A percentile compares a stretch with the other conserved stretches of the same genome.
These are phyloP conservation scores for Aleiodes sp. DNA, from an alignment of 1,140 invertebrate species.

Conservation along the genomic window DNA sequence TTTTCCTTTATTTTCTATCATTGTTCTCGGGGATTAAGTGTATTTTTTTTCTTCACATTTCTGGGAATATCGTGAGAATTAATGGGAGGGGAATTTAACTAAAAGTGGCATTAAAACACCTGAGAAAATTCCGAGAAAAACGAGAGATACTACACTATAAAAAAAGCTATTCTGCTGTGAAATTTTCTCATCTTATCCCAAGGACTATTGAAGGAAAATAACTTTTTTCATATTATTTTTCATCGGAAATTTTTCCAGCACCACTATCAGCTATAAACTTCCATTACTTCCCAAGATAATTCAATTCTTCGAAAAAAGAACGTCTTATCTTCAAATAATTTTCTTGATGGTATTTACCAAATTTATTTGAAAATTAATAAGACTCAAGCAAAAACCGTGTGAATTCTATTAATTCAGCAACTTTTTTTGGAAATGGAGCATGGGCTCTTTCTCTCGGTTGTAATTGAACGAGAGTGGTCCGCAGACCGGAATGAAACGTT, in stretches of 20 bases:
- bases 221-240: background rate
- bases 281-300: too few relatives aligned
- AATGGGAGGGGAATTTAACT: too few relatives aligned
- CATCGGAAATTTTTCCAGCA: too few relatives aligned
- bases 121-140: too few relatives aligned
- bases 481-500: constrained; percentile 12
- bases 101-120: background rate
- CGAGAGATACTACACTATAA: too few relatives aligned
- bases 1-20: too few relatives aligned
- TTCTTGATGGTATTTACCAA: too few relatives aligned
- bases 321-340: too few relatives aligned
- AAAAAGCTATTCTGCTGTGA: background rate
- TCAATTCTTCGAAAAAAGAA: too few relatives aligned
- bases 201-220: background rate
- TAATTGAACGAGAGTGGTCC: constrained; percentile 11
- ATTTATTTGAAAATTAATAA: too few relatives aligned
- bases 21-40: background rate
- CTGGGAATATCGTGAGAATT: background rate
- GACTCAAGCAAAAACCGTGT: background rate
- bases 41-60: background rate
- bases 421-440: background rate
- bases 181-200: background rate
- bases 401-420: constrained; percentile 1
- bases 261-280: too few relatives aligned
- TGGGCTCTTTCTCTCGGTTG: background rate